phyloP scores from a whole-genome alignment of 2,888 invertebrate genomes.

The Athetis lepigone region DNA sequence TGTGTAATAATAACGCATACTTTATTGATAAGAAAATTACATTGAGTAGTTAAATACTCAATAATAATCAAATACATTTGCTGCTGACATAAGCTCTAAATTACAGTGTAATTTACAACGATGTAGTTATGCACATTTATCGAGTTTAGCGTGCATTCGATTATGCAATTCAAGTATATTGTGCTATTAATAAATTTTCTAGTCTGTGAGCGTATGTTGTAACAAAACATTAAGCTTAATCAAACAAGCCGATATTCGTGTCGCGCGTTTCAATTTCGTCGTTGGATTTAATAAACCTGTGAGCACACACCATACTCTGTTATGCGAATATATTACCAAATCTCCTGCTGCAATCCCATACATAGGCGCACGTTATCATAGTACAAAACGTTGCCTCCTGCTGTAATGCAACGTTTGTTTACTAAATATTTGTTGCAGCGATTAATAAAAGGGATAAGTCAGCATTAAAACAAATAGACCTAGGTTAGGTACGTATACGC shows the following conservation, averaged over 20 bases:
- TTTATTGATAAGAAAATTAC: constrained; percentile 14
- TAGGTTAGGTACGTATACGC: constrained; percentile 41
- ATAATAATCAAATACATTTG: constrained; percentile 12
- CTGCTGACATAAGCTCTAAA: constrained; percentile 26
- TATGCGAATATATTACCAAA: constrained; percentile 39
- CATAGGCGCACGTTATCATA: constrained; percentile 9
- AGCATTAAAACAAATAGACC: constrained; percentile 7
- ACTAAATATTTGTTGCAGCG: constrained; percentile 8
- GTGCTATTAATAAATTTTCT: constrained; percentile 49
- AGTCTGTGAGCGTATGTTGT: constrained; percentile 33
- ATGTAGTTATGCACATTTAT: constrained; percentile 24
- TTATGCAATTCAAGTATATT: constrained; percentile 48
- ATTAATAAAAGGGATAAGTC: no score
- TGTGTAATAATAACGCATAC: not conserved
- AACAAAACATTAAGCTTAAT: constrained; percentile 53
- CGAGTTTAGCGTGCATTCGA: constrained; percentile 43
- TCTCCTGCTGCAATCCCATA: constrained; percentile 30
- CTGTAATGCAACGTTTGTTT: constrained; percentile 24
- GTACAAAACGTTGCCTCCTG: constrained; percentile 2
- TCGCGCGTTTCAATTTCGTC: constrained; percentile 48
- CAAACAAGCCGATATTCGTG: constrained; percentile 47
- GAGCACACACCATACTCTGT: constrained; percentile 50
- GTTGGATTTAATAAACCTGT: constrained; percentile 52
- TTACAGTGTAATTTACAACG: constrained; percentile 25
- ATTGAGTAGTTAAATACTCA: constrained; percentile 10